phyloP scores from a whole-genome alignment of 2,888 invertebrate genomes.

The Galeopsomyia nigrocyanea region DNA sequence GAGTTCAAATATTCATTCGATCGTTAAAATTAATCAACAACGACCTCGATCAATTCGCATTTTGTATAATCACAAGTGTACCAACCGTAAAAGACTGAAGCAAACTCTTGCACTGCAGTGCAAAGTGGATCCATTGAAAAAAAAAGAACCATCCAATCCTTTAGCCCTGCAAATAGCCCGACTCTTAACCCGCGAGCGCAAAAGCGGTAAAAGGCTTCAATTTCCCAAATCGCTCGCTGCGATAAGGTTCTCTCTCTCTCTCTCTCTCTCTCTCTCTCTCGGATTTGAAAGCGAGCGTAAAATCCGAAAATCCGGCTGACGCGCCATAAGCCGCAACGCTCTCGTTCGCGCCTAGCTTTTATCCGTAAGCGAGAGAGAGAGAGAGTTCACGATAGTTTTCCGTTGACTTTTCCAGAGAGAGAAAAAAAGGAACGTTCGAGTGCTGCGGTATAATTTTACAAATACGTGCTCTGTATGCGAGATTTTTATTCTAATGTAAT shows the following conservation, averaged over 20 bases:
- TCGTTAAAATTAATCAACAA: background rate
- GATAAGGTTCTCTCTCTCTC: constrained; percentile 9
- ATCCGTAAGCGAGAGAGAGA: constrained; percentile 2
- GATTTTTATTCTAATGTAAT: too few species aligned
- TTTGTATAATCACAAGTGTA: background rate
- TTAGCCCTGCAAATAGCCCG: constrained; percentile 4
- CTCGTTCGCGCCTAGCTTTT: constrained; percentile 2
- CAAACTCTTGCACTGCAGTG: background rate
- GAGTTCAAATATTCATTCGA: background rate
- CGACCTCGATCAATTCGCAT: too few species aligned
- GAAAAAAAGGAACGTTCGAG: too few species aligned
- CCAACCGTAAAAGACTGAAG: background rate
- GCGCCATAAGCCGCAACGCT: background rate
- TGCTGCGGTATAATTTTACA: too few species aligned
- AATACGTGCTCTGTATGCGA: too few species aligned
- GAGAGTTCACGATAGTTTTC: background rate
- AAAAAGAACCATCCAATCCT: constrained; percentile 3
- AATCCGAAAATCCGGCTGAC: constrained; percentile 61
- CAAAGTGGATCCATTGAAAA: background rate
- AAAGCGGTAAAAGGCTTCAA: background rate
- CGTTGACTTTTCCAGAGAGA: too few species aligned
- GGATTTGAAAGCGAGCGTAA: constrained; percentile 51
- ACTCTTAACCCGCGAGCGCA: background rate
- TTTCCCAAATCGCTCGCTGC: background rate
- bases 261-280: constrained; percentile 1